These are phyloP conservation scores for Phalanger gymnotis DNA, from an alignment of 2,797 vertebrate genomes.

Conservation along the genomic window DNA sequence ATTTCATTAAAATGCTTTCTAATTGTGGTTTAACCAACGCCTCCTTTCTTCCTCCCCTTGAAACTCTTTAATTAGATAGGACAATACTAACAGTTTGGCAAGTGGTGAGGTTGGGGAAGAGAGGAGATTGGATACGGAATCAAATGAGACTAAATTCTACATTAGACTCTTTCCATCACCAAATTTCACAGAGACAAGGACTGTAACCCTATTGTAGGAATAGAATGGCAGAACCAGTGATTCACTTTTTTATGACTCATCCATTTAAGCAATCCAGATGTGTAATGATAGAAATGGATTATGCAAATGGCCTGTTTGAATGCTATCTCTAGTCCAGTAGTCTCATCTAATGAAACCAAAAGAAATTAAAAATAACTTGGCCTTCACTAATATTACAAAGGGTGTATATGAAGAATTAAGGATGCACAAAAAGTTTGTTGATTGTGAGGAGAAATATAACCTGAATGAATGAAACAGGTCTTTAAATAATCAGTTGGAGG, in stretches of 20 bases:
- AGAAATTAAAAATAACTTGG: slow-evolving; percentile 37
- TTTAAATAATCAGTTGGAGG: slow-evolving; percentile 3
- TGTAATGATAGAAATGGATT: not conserved
- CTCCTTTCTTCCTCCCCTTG: not conserved
- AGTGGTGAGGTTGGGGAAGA: not conserved
- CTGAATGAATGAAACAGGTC: slow-evolving; percentile 39
- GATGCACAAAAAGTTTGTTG: slow-evolving; percentile 14
- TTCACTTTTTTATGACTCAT: not conserved
- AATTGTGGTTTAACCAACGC: not conserved
- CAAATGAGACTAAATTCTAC: not conserved
- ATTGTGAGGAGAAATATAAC: slow-evolving; percentile 47
- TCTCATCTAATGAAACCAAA: not conserved
- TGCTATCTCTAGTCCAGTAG: not conserved
- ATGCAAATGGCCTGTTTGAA: slow-evolving; percentile 1
- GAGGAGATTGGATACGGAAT: not conserved
- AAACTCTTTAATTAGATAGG: not conserved
- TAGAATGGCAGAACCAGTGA: not conserved
- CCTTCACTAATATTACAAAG: slow-evolving; percentile 8
- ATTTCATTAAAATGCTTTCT: not conserved
- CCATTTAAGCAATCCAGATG: not conserved
- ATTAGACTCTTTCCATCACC: not conserved
- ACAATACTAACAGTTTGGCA: not conserved
- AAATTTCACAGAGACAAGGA: not conserved
- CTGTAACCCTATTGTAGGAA: not conserved
- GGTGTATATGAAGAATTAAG: slow-evolving; percentile 23